These are phyloP conservation scores for Aurelia aurita complex sp. Pacific DNA, from an alignment of 30 jellyfish, hydroid and myxozoan genomes.

Conservation along the genomic window DNA sequence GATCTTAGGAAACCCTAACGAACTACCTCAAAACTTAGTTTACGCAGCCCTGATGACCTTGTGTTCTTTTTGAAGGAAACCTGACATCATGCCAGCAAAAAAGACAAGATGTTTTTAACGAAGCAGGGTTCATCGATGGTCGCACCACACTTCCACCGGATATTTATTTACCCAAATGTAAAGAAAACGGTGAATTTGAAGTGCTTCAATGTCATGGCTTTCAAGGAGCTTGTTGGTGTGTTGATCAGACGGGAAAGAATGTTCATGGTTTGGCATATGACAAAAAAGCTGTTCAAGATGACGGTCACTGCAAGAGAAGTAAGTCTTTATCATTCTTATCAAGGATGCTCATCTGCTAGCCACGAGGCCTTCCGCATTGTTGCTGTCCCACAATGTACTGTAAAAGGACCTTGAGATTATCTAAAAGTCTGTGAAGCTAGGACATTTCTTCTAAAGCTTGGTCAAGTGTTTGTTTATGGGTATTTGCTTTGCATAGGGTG, in stretches of 20 bases:
- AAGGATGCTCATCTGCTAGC: too few relatives aligned
- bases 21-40: too few relatives aligned
- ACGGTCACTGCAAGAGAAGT: constrained; percentile 29
- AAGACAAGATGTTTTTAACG: constrained; percentile 34
- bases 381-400: too few relatives aligned
- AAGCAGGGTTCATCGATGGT: constrained; percentile 31
- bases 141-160: constrained; percentile 36
- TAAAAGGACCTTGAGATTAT: too few relatives aligned
- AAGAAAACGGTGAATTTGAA: constrained; percentile 57
- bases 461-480: too few relatives aligned
- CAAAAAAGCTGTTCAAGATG: not conserved
- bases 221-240: constrained; percentile 76
- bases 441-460: too few relatives aligned
- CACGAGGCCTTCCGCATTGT: too few relatives aligned
- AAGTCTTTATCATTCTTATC: not conserved
- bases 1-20: too few relatives aligned
- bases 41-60: not conserved
- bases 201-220: constrained; percentile 75
- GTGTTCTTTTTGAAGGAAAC: constrained; percentile 6
- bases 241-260: constrained; percentile 46
- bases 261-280: constrained; percentile 1
- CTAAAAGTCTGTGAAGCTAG: too few relatives aligned
- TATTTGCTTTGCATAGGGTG: too few relatives aligned
- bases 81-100: constrained; percentile 45
- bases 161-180: constrained; percentile 40